phyloP scores from a whole-genome alignment of 64 coral and sea anemone species.

The Dendronephthya gigantea region DNA sequence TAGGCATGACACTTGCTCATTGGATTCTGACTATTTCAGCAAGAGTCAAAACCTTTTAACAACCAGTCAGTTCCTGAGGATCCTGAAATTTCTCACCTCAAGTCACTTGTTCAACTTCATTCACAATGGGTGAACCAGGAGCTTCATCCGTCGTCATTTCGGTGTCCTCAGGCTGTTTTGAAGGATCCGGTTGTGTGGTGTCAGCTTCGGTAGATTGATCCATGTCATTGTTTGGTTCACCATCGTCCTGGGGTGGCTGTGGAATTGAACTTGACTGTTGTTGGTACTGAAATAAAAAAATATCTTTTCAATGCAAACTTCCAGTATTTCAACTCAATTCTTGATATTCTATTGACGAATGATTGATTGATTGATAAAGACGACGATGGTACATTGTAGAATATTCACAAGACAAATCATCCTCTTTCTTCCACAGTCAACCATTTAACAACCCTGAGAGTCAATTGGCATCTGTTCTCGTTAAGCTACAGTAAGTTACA shows the following conservation, averaged over 20 bases:
- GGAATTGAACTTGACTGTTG: constrained; percentile 45
- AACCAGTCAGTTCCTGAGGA: too few relatives aligned
- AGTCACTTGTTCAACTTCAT: constrained; percentile 50
- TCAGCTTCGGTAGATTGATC: constrained; percentile 15
- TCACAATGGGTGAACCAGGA: constrained; percentile 69
- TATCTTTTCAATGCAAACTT: neutral
- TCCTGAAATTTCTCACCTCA: neutral
- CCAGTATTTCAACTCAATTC: too few relatives aligned
- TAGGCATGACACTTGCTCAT: too few relatives aligned
- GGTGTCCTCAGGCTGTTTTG: constrained; percentile 3
- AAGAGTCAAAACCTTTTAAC: too few relatives aligned
- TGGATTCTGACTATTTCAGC: too few relatives aligned
- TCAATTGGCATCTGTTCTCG: too few relatives aligned
- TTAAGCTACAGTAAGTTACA: too few relatives aligned
- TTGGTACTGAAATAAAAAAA: neutral
- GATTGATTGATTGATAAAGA: too few relatives aligned
- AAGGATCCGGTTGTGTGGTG: neutral
- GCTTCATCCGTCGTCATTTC: constrained; percentile 18
- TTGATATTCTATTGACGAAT: too few relatives aligned
- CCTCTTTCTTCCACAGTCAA: too few relatives aligned
- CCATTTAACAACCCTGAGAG: too few relatives aligned
- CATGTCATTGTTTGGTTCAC: neutral
- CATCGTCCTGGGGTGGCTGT: constrained; percentile 55
- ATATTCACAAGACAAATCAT: neutral
- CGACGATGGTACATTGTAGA: neutral